phyloP scores from a whole-genome alignment of 2,113 vertebrate species.

The Hassar affinis region DNA sequence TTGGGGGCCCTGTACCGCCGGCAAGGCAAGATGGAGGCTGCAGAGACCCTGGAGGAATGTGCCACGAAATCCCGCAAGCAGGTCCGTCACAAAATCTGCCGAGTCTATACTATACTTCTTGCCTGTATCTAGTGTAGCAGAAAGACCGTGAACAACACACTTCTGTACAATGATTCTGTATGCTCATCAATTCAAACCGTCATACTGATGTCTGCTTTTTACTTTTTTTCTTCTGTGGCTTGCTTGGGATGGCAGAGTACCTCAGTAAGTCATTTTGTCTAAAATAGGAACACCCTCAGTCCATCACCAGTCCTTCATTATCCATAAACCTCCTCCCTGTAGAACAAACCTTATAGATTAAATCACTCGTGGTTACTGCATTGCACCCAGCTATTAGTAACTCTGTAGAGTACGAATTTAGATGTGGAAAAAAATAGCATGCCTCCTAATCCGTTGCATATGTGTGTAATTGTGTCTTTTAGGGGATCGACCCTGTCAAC shows the following conservation, averaged over 20 bases:
- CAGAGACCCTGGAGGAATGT: slow-evolving; percentile 83
- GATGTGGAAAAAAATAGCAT: not conserved
- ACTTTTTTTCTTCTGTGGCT: slow-evolving; percentile 48
- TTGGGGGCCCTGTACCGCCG: slow-evolving; percentile 81
- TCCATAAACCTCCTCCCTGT: not conserved
- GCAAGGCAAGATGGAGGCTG: slow-evolving; percentile 84
- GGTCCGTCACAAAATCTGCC: slow-evolving; percentile 59
- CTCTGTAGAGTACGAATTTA: not conserved
- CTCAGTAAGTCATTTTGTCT: slow-evolving; percentile 73
- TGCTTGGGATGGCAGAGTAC: slow-evolving; percentile 75
- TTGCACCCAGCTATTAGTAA: not conserved
- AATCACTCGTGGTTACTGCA: not conserved
- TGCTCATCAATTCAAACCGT: not conserved
- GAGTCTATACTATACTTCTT: no score
- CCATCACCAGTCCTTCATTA: not conserved
- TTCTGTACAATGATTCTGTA: not conserved
- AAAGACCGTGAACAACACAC: not conserved
- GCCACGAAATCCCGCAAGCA: slow-evolving; percentile 78
- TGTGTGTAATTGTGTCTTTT: slow-evolving; percentile 34
- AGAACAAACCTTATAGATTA: slow-evolving; percentile 7
- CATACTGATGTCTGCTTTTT: slow-evolving; percentile 60
- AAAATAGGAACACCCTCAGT: slow-evolving; percentile 2
- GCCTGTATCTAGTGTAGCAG: not conserved
- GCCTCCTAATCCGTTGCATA: not conserved
- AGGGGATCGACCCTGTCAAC: slow-evolving; percentile 93